These are phyloP conservation scores for Campylorhamphus procurvoides DNA, from an alignment of 2,113 vertebrate genomes.

Conservation along the genomic window DNA sequence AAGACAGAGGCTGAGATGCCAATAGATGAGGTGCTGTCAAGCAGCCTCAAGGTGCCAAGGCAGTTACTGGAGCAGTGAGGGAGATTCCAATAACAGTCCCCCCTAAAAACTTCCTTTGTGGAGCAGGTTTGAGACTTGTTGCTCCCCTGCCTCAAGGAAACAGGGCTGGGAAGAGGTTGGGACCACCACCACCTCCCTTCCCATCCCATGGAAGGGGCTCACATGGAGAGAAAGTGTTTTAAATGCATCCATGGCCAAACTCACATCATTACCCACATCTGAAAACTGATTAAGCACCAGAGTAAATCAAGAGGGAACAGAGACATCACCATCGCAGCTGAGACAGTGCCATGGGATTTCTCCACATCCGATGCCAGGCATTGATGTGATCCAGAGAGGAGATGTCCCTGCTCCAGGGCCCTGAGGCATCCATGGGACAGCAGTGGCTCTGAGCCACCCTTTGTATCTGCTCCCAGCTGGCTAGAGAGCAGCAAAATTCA, in stretches of 20 bases:
- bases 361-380: background rate
- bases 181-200: background rate
- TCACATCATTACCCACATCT: accelerated
- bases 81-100: background rate
- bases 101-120: accelerated
- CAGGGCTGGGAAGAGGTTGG: background rate
- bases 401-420: no score
- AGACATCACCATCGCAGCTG: accelerated
- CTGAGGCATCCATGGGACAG: background rate
- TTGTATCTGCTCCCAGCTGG: background rate
- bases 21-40: background rate
- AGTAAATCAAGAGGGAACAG: background rate
- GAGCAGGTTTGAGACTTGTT: background rate
- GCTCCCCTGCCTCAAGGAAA: background rate
- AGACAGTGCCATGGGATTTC: no score
- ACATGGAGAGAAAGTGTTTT: background rate
- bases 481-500: background rate
- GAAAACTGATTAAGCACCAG: background rate
- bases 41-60: accelerated
- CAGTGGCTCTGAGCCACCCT: background rate
- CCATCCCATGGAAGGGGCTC: background rate
- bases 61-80: accelerated
- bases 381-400: accelerated
- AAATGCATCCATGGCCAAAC: background rate
- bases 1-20: background rate